Evolutionary conservation across 2,888 invertebrate genomes (phyloP).

Genomic region (Magallana nippona): DNA sequence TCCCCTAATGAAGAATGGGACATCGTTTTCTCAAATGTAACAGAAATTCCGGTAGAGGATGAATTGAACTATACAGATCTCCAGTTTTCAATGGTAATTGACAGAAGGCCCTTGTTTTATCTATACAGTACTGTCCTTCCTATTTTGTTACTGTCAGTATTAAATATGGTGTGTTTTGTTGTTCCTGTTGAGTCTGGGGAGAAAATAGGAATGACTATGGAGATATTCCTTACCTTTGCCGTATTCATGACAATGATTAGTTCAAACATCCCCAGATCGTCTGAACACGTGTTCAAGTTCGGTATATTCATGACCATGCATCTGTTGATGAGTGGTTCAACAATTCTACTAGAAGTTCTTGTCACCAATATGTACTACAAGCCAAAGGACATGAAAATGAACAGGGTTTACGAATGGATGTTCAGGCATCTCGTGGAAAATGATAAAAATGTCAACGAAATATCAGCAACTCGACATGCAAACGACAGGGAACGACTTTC

Average conservation of each 20-base stretch:
- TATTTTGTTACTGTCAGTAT: conserved; percentile 22
- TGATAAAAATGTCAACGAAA: conserved; percentile 25
- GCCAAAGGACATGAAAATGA: not conserved
- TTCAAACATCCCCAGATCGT: conserved; percentile 19
- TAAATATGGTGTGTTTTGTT: conserved; percentile 37
- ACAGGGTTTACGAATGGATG: not conserved
- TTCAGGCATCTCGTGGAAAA: not conserved
- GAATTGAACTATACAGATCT: conserved; percentile 31
- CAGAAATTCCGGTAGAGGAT: not conserved
- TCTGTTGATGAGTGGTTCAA: conserved; percentile 34
- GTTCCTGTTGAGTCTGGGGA: conserved; percentile 41
- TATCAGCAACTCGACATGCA: not conserved
- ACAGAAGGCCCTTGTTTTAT: conserved; percentile 20
- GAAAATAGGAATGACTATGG: conserved; percentile 37
- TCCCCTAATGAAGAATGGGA: conserved; percentile 33
- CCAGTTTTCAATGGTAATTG: conserved; percentile 17
- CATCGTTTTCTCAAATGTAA: not conserved
- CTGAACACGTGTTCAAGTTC: conserved; percentile 24
- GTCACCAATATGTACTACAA: conserved; percentile 15
- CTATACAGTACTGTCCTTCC: conserved; percentile 34
- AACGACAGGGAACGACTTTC: not conserved
- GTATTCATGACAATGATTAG: conserved; percentile 41
- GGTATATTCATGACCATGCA: conserved; percentile 39
- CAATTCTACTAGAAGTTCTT: conserved; percentile 23
- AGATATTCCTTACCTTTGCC: conserved; percentile 37